Evolutionary conservation across 2,113 vertebrate species (phyloP), one percentile per base, ranked within the genome.

Genomic region (Scomber colias): DNA sequence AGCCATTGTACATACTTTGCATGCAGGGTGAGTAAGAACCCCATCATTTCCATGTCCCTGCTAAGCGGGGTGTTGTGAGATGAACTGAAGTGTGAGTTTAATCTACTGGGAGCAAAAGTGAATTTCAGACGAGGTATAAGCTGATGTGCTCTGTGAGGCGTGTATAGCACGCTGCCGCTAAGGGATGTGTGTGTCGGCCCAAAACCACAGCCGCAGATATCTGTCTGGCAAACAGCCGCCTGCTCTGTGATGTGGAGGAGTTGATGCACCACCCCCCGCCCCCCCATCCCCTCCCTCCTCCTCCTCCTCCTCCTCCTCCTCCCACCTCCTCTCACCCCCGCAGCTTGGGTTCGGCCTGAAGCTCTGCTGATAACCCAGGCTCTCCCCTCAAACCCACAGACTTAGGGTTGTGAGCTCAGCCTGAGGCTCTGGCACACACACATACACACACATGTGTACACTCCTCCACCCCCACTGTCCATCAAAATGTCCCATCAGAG

Each of bases 71-170:
- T 87, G 82, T 65, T 81, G 82, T 79, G 75, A 87, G 81, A 87
- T 72, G 85, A 86, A 83, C 66, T 84, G 54, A 72, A 84, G 84
- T 90, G 87, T 89, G 88, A 86, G 83, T 93, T 91, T 88, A 92
- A 93, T 92, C 86, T 91, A 87, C 82, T 85, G 75, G 84, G 84
- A 83, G 86, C 88, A 62, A 75, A 81, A 85, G 87, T 74, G 81
- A 90, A 90, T 90, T 86, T 69, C 69, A 81, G 77, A 78, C 73
- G 61, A 71, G 82, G 35, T 76, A 78, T 87, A 79, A 90, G 84
- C 78, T 50, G 55, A 82, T 81, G 79, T 83, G 84, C 87, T 85
- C 87, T 3, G 79, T 68, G 77, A 85, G 55, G 82, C 77, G 59
- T 83, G 62, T 15, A 73, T 45, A 13, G 16, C 66, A 69, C 13